Evolutionary conservation across 1,140 invertebrate genomes (phyloP).

Genomic region (Habropoda laboriosa): DNA sequence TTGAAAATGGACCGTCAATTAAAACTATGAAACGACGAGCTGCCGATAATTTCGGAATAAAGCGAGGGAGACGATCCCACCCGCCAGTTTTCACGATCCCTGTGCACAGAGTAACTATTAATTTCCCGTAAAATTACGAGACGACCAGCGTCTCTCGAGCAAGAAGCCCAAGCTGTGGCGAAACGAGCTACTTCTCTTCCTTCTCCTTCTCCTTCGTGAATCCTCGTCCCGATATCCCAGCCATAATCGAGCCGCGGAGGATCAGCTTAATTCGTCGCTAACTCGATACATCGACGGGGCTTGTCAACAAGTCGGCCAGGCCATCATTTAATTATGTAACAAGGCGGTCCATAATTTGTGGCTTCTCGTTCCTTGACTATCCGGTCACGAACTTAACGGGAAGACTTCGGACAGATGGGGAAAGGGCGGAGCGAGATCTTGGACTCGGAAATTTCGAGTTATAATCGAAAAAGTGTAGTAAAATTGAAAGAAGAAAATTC

Average conservation of each 20-base stretch:
- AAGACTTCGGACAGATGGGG: neutral
- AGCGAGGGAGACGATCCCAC: conserved; percentile 26
- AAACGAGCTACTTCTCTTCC: neutral
- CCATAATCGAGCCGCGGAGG: conserved; percentile 65
- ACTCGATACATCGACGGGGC: conserved; percentile 74
- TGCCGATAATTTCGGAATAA: conserved; percentile 57
- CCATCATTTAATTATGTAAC: conserved; percentile 79
- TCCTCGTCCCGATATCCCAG: conserved; percentile 59
- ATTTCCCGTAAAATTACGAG: conserved; percentile 59
- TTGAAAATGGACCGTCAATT: conserved; percentile 10
- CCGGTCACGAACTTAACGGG: conserved; percentile 18
- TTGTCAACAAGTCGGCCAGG: conserved; percentile 74
- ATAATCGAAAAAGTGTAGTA: neutral
- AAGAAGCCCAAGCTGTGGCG: neutral
- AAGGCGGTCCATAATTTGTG: conserved; percentile 56
- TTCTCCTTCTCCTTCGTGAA: conserved; percentile 28
- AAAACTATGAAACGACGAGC: conserved; percentile 30
- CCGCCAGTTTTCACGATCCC: conserved; percentile 51
- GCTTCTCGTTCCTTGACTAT: conserved; percentile 43
- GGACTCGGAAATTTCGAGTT: too few species aligned
- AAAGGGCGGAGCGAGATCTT: too few species aligned
- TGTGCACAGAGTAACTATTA: conserved; percentile 59
- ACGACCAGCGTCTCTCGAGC: neutral
- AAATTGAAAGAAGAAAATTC: neutral
- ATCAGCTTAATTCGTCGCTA: conserved; percentile 68